phyloP scores from a whole-genome alignment of 2,888 invertebrate species.

The Coleophora flavipennella region DNA sequence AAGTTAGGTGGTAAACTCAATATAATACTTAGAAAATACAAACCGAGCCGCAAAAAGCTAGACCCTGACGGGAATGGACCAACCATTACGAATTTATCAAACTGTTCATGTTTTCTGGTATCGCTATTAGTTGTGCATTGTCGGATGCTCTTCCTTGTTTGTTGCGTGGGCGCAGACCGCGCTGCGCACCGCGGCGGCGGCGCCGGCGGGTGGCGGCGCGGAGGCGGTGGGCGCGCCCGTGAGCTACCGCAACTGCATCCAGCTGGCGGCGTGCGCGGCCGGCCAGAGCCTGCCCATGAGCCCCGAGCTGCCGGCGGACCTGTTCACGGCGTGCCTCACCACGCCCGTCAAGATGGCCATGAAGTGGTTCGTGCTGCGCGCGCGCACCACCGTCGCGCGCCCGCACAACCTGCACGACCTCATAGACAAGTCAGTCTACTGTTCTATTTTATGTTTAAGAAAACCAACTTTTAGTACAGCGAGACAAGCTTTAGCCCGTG shows the following conservation, averaged over 20 bases:
- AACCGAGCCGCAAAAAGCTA: no score
- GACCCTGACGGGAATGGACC: no score
- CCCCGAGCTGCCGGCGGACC: constrained; percentile 96
- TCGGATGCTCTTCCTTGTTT: no score
- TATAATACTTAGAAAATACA: no score
- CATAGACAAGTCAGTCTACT: constrained; percentile 89
- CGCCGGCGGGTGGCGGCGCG: constrained; percentile 7
- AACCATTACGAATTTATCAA: no score
- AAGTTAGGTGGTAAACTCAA: no score
- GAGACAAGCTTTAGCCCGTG: no score
- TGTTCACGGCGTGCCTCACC: constrained; percentile 98
- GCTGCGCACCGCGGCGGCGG: background rate
- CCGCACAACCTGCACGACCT: constrained; percentile 87
- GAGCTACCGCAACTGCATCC: constrained; percentile 92
- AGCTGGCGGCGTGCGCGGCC: constrained; percentile 95
- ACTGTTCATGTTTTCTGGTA: no score
- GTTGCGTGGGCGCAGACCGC: background rate
- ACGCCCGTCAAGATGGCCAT: constrained; percentile 98
- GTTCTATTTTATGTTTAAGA: no score
- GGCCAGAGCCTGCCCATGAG: constrained; percentile 96
- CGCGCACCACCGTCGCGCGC: constrained; percentile 83
- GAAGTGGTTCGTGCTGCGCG: constrained; percentile 93
- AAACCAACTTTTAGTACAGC: no score
- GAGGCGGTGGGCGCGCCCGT: constrained; percentile 34
- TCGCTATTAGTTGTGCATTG: no score